Percentiles rank a stretch among this genome's conserved stretches.
Evolutionary conservation across 2,797 vertebrate genomes (phyloP).

Genomic region (Anisognathus igniventris): DNA sequence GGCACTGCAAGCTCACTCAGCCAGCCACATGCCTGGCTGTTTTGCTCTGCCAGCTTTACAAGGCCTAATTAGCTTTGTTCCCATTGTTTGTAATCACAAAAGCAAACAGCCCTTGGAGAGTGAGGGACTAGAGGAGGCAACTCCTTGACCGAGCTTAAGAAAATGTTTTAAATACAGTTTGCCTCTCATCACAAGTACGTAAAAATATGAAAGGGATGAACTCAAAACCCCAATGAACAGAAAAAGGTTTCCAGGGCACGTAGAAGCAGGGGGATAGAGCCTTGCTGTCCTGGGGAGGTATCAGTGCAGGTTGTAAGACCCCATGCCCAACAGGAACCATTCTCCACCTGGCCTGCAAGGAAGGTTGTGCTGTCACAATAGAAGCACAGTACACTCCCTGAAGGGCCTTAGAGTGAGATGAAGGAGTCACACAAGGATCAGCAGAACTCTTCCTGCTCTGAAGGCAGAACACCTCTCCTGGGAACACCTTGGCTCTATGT

Average conservation of each 20-base stretch:
- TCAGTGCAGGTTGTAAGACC: background rate
- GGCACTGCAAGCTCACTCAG: conserved; percentile 49
- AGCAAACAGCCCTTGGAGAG: conserved; percentile 24
- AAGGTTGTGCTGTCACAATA: accelerated
- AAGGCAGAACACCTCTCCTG: background rate
- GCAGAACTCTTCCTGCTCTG: background rate
- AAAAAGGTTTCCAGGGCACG: background rate
- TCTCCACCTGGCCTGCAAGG: background rate
- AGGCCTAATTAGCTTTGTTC: conserved; percentile 53
- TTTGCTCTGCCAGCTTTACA: conserved; percentile 50
- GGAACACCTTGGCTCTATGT: background rate
- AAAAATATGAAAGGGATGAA: background rate
- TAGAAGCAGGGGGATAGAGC: background rate
- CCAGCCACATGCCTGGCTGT: conserved; percentile 51
- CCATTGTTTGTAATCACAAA: conserved; percentile 57
- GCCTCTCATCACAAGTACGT: background rate
- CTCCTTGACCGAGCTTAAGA: conserved; percentile 15
- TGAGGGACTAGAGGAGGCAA: background rate
- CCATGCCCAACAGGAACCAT: background rate
- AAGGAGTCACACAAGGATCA: accelerated
- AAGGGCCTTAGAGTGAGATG: background rate
- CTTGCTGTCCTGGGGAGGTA: background rate
- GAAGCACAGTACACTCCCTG: background rate
- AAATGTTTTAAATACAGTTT: background rate
- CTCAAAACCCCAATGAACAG: background rate